Percentiles rank a stretch among this genome's conserved stretches.
Conservation (phyloP, 2,888 invertebrate genomes). For the Ceratothoa steindachneri region DNA sequence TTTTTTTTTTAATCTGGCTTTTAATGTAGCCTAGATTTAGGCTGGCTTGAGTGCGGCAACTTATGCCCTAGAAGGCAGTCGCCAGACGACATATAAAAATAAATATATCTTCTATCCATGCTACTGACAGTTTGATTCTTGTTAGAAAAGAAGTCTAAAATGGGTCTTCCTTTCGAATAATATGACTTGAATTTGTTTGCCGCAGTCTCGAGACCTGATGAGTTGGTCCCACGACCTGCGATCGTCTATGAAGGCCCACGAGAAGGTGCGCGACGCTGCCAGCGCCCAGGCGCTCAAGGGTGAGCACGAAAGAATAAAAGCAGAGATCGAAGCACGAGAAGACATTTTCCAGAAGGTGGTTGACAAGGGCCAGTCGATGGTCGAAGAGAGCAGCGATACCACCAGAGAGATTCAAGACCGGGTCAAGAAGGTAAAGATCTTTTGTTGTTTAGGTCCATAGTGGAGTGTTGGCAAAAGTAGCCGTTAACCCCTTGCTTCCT, state of each 20-base stretch:
- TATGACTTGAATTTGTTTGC: neutral
- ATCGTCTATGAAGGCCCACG: constrained; percentile 69
- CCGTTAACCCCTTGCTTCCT: no score
- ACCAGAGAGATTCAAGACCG: constrained; percentile 73
- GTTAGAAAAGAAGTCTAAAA: neutral
- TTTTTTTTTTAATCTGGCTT: no score
- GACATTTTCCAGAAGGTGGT: constrained; percentile 70
- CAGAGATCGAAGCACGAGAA: constrained; percentile 84
- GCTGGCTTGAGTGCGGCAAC: no score
- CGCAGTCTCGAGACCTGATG: constrained; percentile 73
- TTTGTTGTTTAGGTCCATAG: no score
- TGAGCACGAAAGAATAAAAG: constrained; percentile 75
- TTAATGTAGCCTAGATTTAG: no score
- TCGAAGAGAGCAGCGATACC: constrained; percentile 78
- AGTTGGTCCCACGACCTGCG: constrained; percentile 81
- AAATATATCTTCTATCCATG: no score
- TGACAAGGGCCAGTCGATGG: constrained; percentile 69
- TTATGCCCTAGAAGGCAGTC: no score
- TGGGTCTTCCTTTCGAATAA: neutral
- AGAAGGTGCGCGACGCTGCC: constrained; percentile 74
- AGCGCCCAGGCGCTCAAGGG: constrained; percentile 75
- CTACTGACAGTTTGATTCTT: no score
- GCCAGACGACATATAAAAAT: no score
- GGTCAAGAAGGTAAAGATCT: constrained; percentile 57
- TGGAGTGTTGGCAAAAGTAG: no score